Evolutionary conservation across 2,113 vertebrate genomes (phyloP), one percentile per base, ranked within the genome.

Genomic region (Carassius auratus): DNA sequence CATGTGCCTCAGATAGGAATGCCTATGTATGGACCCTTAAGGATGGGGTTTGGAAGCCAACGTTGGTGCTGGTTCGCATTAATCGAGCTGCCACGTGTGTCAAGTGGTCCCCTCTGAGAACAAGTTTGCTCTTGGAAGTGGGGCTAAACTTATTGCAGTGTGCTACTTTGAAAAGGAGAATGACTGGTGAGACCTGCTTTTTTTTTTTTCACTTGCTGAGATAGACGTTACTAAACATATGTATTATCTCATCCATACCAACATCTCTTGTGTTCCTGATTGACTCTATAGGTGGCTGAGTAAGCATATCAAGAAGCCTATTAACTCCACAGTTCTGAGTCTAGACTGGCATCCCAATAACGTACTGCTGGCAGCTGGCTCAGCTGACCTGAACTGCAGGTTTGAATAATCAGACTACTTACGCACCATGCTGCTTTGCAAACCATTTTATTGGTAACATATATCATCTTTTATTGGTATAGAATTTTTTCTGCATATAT

Each of bases 121-220:
- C 91, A 96, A 96, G 92, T 95, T 96, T 4, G 95, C 95, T 2
- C 90, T 96, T 77, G 95, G 95, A 69, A 95, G 95, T 0, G 95
- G 94, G 10, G 95, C 95, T 10, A 92, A 92, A 17, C 89, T 95
- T 57, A 94, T 96, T 91, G 95, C 95, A 1, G 93, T 96, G 83
- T 96, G 95, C 90, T 96, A 96, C 89, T 96, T 96, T 80, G 95
- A 96, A 86, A 93, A 95, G 84, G 95, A 96, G 88, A 96, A 96
- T 4, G 93, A 96, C 89, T 96, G 95, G 95, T 96, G 77, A 94
- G 92, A 8, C 15, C 7, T 30, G 26, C 48, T 23, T 33, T 30
- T 57, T 21, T 3, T 59, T 59, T 59, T 19, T 59, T 3, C 15
- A 8, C 19, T 59, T 3, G 1, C 19, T 21, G 55, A 21, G 57